These are phyloP conservation scores for Zoanthus gigantus DNA, from an alignment of 92 coral and sea anemone species.

Conservation along the genomic window DNA sequence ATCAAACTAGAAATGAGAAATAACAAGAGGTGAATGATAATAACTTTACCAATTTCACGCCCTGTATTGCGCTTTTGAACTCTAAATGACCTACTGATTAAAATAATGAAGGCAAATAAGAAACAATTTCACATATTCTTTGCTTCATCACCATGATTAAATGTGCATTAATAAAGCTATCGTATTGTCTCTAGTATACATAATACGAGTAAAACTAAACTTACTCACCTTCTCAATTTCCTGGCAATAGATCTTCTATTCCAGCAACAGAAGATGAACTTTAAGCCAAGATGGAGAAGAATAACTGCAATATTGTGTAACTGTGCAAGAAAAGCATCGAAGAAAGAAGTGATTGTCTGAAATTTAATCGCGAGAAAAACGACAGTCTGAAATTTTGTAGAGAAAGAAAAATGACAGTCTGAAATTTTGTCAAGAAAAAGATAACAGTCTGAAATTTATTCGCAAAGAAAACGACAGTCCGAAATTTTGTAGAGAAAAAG, in stretches of 20 bases:
- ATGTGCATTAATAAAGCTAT: background rate
- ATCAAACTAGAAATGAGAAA: constrained; percentile 11
- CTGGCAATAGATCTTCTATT: background rate
- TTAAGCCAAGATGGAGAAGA: too few relatives aligned
- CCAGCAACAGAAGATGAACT: background rate
- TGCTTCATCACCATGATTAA: background rate
- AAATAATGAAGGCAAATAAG: constrained; percentile 17
- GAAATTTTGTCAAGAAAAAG: too few relatives aligned
- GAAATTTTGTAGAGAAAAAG: too few relatives aligned
- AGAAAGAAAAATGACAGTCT: too few relatives aligned
- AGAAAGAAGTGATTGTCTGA: too few relatives aligned
- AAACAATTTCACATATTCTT: background rate
- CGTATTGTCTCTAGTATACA: background rate
- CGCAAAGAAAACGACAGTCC: too few relatives aligned
- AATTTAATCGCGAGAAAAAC: too few relatives aligned
- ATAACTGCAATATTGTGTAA: too few relatives aligned
- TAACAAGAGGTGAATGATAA: background rate
- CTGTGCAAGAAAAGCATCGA: too few relatives aligned
- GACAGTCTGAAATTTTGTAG: too few relatives aligned
- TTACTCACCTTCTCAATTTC: background rate
- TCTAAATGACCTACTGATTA: constrained; percentile 2
- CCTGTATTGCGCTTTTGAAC: background rate
- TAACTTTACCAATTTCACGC: background rate
- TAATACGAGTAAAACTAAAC: background rate
- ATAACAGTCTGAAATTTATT: too few relatives aligned